Percentiles rank a stretch among this genome's conserved stretches.
These are phyloP conservation scores for Toxotes jaculatrix DNA, from an alignment of 2,113 vertebrate species.

Conservation along the genomic window DNA sequence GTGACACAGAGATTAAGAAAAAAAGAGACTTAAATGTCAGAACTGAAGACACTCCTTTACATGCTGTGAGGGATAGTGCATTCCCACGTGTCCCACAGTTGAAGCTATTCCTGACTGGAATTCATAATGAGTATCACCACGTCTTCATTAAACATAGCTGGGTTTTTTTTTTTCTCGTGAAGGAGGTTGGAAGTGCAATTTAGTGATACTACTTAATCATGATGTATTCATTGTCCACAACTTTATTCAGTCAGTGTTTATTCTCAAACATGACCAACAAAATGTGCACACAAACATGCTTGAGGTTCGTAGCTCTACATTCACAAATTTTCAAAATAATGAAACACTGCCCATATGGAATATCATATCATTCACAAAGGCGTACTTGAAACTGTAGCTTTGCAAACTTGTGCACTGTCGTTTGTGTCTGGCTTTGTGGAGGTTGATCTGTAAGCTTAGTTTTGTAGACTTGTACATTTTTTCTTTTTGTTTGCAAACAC, in stretches of 20 bases:
- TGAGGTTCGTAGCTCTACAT: conserved; percentile 26
- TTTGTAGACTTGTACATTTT: too few species aligned
- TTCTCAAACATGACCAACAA: conserved; percentile 5
- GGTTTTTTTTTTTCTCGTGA: neutral
- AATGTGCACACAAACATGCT: conserved; percentile 29
- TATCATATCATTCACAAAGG: too few species aligned
- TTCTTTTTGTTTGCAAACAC: too few species aligned
- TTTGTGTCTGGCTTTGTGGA: too few species aligned
- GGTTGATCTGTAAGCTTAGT: too few species aligned
- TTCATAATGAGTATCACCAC: neutral
- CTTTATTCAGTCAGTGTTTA: conserved; percentile 32
- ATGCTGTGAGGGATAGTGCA: neutral
- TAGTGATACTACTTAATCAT: neutral
- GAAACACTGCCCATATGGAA: neutral
- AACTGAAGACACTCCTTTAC: neutral
- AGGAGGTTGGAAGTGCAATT: neutral
- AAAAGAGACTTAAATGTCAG: conserved; percentile 1
- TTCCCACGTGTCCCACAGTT: neutral
- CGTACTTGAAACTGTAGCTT: too few species aligned
- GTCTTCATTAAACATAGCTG: neutral
- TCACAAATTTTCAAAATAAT: conserved; percentile 28
- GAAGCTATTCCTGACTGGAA: neutral
- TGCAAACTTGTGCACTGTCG: too few species aligned
- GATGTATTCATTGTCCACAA: neutral
- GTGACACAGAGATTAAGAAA: neutral